These are phyloP conservation scores for Upupa epops DNA, from an alignment of 2,113 vertebrate species.

Conservation along the genomic window DNA sequence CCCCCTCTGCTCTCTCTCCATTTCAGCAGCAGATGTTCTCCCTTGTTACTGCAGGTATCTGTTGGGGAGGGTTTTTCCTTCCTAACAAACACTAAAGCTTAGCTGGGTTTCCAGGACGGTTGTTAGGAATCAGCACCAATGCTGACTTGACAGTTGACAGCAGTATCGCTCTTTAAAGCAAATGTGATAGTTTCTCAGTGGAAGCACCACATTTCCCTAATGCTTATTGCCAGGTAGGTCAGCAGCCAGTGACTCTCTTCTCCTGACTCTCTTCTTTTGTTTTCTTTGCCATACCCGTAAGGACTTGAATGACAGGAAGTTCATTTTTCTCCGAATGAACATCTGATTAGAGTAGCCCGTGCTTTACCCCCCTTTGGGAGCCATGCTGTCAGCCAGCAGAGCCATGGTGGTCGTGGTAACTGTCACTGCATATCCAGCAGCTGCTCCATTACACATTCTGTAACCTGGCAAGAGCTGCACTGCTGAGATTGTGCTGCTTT, in stretches of 20 bases:
- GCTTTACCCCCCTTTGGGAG: slow-evolving; percentile 57
- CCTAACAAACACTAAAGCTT: neutral
- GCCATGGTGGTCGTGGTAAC: slow-evolving; percentile 45
- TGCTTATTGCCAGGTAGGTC: slow-evolving; percentile 45
- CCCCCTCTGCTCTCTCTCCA: neutral
- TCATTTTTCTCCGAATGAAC: slow-evolving; percentile 57
- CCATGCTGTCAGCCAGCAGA: slow-evolving; percentile 59
- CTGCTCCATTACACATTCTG: slow-evolving; percentile 58
- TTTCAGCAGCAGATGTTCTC: neutral
- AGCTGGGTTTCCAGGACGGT: neutral
- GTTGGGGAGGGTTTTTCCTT: neutral
- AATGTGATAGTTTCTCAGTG: slow-evolving; percentile 7
- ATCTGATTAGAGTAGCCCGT: slow-evolving; percentile 65
- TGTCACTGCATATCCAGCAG: slow-evolving; percentile 65
- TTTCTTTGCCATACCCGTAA: slow-evolving; percentile 39
- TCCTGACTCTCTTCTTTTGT: slow-evolving; percentile 52
- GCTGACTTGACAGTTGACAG: neutral
- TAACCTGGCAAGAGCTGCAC: slow-evolving; percentile 4
- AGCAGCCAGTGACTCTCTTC: slow-evolving; percentile 29
- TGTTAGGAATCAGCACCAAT: neutral
- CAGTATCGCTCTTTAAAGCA: neutral
- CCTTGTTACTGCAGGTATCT: neutral
- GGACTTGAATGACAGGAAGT: slow-evolving; percentile 62
- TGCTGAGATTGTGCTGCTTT: neutral
- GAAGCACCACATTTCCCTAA: slow-evolving; percentile 32